Evolutionary conservation across 2,113 vertebrate genomes (phyloP), one percentile per base, ranked within the genome.

Genomic region (Chloropsis hardwickii): DNA sequence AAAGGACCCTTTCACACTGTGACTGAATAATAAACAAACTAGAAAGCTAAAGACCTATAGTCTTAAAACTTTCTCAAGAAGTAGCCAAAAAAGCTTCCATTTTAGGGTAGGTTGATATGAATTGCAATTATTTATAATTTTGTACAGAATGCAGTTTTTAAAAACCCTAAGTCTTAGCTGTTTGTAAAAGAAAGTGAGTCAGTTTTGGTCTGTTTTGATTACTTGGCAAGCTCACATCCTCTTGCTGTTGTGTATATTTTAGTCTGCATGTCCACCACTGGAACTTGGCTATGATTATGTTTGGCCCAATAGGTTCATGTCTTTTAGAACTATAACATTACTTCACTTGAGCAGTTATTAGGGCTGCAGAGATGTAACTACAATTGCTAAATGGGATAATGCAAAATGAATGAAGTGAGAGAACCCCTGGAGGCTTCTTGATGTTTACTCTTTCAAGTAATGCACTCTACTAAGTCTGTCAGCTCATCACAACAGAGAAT

Each of bases 371-470:
- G 67, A 87, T 93, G 71, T 85, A 92, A 92, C 94, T 87, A 73
- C 93, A 56, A 64, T 96, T 84, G 54, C 91, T 92, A 82, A 88
- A 83, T 87, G 61, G 67, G 76, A 84, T 88, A 85, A 95, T 76
- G 65, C 39, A 85, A 94, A 91, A 88, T 78, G 62, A 92, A 89
- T 78, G 93, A 95, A 93, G 85, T 71, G 79, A 82, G 85, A 81
- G 92, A 67, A 88, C 40, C 90, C 85, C 81, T 66, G 80, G 96
- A 89, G 81, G 70, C 53, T 94, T 78, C 83, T 65, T 73, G 74
- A 60, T 91, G 80, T 94, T 95, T 91, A 95, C 81, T 92, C 92
- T 94, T 87, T 95, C 82, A 81, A 93, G 80, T 90, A 96, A 88
- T 62, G 89, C 95, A 92, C 45, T 91, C 82, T 56, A 79, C 62